These are phyloP conservation scores for Melanostoma mellinum DNA, from an alignment of 2,888 invertebrate genomes.

Conservation along the genomic window DNA sequence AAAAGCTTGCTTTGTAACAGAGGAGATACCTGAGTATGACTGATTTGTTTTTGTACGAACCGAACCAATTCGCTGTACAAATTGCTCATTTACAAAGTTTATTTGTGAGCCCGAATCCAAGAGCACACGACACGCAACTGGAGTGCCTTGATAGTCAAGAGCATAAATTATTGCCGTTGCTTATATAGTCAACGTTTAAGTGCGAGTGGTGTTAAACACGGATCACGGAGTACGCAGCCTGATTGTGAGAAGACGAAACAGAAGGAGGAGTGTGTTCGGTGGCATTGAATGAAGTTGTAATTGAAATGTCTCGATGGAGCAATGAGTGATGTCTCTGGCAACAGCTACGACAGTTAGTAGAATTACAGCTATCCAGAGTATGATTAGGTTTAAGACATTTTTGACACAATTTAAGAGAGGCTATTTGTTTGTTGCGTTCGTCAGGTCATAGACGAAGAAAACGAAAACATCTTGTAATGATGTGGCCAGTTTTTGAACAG, in stretches of 20 bases:
- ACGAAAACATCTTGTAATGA: too few species aligned
- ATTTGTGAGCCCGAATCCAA: conserved; percentile 4
- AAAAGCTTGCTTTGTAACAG: neutral
- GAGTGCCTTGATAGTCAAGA: conserved; percentile 16
- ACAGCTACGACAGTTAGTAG: neutral
- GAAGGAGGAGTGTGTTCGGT: too few species aligned
- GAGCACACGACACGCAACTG: neutral
- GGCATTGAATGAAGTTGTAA: neutral
- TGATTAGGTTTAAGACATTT: neutral
- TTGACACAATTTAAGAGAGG: too few species aligned
- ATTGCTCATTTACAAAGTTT: conserved; percentile 11
- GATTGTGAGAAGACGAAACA: neutral
- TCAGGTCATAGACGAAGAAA: too few species aligned
- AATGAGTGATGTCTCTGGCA: neutral
- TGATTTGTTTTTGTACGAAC: neutral
- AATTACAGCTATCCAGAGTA: neutral
- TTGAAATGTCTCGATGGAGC: conserved; percentile 5
- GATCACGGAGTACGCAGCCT: neutral
- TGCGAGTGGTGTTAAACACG: neutral
- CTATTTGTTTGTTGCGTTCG: too few species aligned
- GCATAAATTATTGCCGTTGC: conserved; percentile 21
- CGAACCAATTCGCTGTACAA: neutral
- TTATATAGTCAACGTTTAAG: neutral
- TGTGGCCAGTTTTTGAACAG: too few species aligned
- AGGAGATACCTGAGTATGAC: conserved; percentile 12